Base-by-base conservation (phyloP, 2,888 invertebrate species). In the Serrognathus titanus region DNA sequence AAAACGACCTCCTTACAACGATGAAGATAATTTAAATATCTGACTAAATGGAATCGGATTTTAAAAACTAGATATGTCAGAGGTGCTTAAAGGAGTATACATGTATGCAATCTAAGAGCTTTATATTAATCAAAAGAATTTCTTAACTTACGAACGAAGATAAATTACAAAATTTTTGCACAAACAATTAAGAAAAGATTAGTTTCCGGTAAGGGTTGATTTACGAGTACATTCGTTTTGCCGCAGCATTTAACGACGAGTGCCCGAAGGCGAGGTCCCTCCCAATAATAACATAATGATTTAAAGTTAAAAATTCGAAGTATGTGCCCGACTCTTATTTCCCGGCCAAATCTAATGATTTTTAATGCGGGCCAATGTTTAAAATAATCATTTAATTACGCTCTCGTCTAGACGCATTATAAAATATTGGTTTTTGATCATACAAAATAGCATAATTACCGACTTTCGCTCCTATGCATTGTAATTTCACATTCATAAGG, bases 391-490 rank as follows among this genome's bases (percentile, higher is more conserved):
- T 63, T 62, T 61, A 63, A 63, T 63, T 63, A 62, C 48, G 50
- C 50, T 24, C 48, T 55, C 57, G 63, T 63, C 63, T 63, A 66
- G 64, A 65, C 66, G 52, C 59, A 61, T 58, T 58, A 62, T 66
- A 67, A 67, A 66, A 66, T 66, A 66, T 68, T 64, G 65, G 62
- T 63, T 66, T 67, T 66, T 65, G 65, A 64, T 63, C 62, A 55
- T 62, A 64, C 62, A 60, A 66, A 65, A 65, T 63, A 61, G 59
- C 63, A 64, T 67, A 68, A 66, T 66, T 62, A 66, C 64, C 58
- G 48, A 54, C 49, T 53, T 55, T 62, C 58, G 52, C 52, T 51
- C 40, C 46, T 55, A 49, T 49, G 53, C 56, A 48, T 49, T 58
- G 59, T 62, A 62, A 65, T 63, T 61, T 62, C 53, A 57, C 54